These are phyloP conservation scores for Camponotus floridanus DNA, from an alignment of 1,140 invertebrate genomes.

Conservation along the genomic window DNA sequence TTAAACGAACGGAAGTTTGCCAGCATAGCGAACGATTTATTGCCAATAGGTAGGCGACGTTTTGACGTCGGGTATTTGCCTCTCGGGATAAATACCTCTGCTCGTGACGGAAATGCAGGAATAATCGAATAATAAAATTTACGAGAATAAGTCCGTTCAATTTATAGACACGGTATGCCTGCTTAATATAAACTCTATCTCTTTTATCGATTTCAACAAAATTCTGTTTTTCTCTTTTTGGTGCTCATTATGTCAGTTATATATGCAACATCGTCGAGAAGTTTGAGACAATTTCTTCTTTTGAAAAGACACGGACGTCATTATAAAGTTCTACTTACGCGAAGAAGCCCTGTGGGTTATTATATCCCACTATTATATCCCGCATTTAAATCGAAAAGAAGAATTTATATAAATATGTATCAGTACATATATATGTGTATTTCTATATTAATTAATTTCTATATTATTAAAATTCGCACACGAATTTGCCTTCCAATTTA, in stretches of 20 bases:
- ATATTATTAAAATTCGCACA: not conserved
- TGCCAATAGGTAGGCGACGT: not conserved
- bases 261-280: not conserved
- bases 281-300: not conserved
- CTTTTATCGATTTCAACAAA: not conserved
- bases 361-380: not conserved
- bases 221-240: not conserved
- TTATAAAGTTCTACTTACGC: not conserved
- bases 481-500: too few relatives aligned
- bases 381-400: not conserved
- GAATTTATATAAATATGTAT: too few relatives aligned
- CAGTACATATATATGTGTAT: not conserved
- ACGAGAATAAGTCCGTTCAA: not conserved
- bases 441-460: not conserved
- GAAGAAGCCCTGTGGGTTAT: not conserved
- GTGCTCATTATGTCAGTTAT: not conserved
- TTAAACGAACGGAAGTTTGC: conserved; percentile 26
- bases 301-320: not conserved
- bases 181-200: not conserved
- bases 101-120: not conserved
- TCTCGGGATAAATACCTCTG: not conserved
- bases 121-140: not conserved
- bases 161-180: not conserved
- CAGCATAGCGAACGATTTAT: conserved; percentile 1
- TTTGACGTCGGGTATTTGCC: conserved; percentile 1